Conservation (phyloP, 2,113 vertebrate genomes). For the Sciurus niger region DNA sequence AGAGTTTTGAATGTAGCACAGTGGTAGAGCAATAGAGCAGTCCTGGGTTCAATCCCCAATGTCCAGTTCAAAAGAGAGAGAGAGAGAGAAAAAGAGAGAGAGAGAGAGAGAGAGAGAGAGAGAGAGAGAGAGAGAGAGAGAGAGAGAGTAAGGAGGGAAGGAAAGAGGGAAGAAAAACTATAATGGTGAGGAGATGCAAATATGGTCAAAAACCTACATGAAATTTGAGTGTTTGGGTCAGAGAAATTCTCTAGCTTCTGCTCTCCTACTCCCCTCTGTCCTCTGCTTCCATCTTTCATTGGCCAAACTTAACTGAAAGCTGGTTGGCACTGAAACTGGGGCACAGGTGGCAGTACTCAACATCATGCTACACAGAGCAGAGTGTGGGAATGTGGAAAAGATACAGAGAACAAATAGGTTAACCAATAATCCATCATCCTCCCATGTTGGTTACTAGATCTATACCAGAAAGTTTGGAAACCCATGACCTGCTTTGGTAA, state of each 20-base stretch:
- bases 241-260: background rate
- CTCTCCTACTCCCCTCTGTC: background rate
- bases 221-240: background rate
- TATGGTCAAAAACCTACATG: background rate
- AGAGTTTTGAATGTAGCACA: no score
- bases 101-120: no score
- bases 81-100: no score
- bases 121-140: no score
- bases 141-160: no score
- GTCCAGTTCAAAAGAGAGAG: no score
- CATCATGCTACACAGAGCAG: background rate
- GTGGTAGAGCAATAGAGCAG: no score
- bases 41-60: no score
- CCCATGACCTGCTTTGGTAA: background rate
- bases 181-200: no score
- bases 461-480: background rate
- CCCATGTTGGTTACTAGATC: background rate
- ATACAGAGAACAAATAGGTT: background rate
- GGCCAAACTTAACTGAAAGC: background rate
- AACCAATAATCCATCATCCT: background rate
- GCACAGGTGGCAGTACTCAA: background rate
- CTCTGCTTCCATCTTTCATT: background rate
- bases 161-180: no score
- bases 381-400: no score
- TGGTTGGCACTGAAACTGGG: background rate